These are phyloP conservation scores for Melanostoma scalare DNA, from an alignment of 2,888 invertebrate genomes.

Conservation along the genomic window DNA sequence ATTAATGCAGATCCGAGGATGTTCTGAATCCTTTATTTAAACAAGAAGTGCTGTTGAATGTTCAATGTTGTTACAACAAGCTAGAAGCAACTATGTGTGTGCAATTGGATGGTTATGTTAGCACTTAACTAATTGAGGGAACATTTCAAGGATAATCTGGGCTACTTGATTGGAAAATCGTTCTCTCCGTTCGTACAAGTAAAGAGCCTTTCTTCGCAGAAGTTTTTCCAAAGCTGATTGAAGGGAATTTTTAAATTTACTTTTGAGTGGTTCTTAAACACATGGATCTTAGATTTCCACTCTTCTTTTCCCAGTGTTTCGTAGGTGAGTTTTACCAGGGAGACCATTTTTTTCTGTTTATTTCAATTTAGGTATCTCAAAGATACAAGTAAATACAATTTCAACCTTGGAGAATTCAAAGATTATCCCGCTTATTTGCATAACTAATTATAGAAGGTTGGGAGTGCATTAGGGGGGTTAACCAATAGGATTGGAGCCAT, in stretches of 20 bases:
- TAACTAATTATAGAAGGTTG: slow-evolving; percentile 56
- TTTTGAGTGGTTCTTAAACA: slow-evolving; percentile 19
- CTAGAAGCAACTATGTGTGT: slow-evolving; percentile 4
- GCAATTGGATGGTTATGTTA: slow-evolving; percentile 52
- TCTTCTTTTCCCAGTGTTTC: too few species aligned
- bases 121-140: slow-evolving; percentile 69
- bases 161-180: slow-evolving; percentile 66
- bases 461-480: slow-evolving; percentile 5
- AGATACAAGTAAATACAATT: slow-evolving; percentile 2
- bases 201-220: not conserved
- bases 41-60: slow-evolving; percentile 39
- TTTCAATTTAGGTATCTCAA: not conserved
- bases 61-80: slow-evolving; percentile 27
- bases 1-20: slow-evolving; percentile 5
- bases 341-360: too few species aligned
- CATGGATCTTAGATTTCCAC: too few species aligned
- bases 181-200: slow-evolving; percentile 2
- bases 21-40: slow-evolving; percentile 48
- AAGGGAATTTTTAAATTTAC: slow-evolving; percentile 38
- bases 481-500: slow-evolving; percentile 22
- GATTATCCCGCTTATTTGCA: slow-evolving; percentile 41
- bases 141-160: slow-evolving; percentile 62
- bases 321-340: too few species aligned
- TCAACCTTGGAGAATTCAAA: not conserved
- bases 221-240: not conserved